phyloP scores from a whole-genome alignment of 2,888 invertebrate genomes.

The Nesidiocoris tenuis region DNA sequence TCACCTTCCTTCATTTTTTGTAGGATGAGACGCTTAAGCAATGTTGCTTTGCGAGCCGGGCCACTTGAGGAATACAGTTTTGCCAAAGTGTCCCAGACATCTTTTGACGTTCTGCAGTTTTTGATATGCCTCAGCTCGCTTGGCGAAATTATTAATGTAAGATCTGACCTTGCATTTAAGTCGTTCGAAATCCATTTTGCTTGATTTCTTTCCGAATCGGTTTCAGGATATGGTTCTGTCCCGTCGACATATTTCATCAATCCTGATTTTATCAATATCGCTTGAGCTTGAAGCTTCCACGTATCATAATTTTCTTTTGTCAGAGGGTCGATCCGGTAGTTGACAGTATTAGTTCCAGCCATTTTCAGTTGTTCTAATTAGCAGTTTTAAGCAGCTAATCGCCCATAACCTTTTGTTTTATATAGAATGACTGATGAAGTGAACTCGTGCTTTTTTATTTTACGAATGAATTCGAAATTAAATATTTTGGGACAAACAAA shows the following conservation, averaged over 20 bases:
- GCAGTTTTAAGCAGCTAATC: too few species aligned
- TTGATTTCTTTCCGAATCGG: not conserved
- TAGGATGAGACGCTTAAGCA: slow-evolving; percentile 7
- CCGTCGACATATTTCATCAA: slow-evolving; percentile 9
- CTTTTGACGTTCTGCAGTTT: slow-evolving; percentile 5
- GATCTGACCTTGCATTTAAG: not conserved
- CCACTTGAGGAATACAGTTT: too few species aligned
- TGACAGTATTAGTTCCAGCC: too few species aligned
- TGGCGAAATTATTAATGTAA: slow-evolving; percentile 5
- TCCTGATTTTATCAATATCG: slow-evolving; percentile 5
- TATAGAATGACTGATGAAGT: too few species aligned
- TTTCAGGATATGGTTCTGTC: not conserved
- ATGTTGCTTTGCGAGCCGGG: slow-evolving; percentile 6
- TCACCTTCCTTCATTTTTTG: slow-evolving; percentile 11
- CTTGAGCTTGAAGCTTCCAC: slow-evolving; percentile 16
- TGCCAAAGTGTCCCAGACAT: slow-evolving; percentile 17
- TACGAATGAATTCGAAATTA: too few species aligned
- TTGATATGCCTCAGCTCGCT: slow-evolving; percentile 7
- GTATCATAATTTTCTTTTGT: slow-evolving; percentile 21
- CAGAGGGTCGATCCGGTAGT: slow-evolving; percentile 17
- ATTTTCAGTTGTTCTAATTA: too few species aligned
- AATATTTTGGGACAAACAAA: too few species aligned
- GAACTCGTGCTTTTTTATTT: too few species aligned
- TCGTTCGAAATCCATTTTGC: not conserved
- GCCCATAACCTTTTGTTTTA: too few species aligned